Evolutionary conservation across 2,888 invertebrate species (phyloP), one percentile per base, ranked within the genome.

Genomic region (Sminthurides aquaticus): DNA sequence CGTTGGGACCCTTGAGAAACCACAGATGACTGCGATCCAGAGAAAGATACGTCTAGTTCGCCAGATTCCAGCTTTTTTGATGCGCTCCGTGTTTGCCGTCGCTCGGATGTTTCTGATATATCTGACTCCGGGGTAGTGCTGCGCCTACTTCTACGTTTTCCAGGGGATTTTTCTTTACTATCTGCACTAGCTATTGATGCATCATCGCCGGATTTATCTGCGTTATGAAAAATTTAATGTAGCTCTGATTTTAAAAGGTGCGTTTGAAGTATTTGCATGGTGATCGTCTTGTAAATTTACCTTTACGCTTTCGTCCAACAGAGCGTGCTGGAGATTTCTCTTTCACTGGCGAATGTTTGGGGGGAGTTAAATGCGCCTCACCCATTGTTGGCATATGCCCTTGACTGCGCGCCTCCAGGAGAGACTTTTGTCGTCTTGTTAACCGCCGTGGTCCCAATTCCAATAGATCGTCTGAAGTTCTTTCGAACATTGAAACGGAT

Each of bases 121-220:
- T 66, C 66, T 1, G 66, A 62, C 11, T 63, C 63, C 18, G 66
- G 66, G 20, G 63, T 66, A 8, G 24, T 34, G 24, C 60, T 66
- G 3, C 62, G 25, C 27, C 63, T 34, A 5, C 26, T 15, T 25
- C 20, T 43, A 18, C 62, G 58, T 29, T 55, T 48, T 0, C 24
- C 43, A 3, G 25, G 18, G 49, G 22, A 25, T n/a, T 27, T 26
- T 11, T 58, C 15, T 11, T 11, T 34, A 34, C 43, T 52, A 2
- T 49, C 20, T 43, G 26, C 11, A 57, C 60, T 57, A n/a, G n/a
- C 28, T 11, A 54, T 54, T 18, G 54, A 59, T 20, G 24, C 49
- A 28, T 48, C 29, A 22, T 58, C 64, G n/a, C 54, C 54, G 2
- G 63, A 57, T 57, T 63, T 63, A 11, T 34, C 63, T 63, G 20